Percentiles rank a stretch among this genome's conserved stretches.
Conservation (phyloP, 1,140 invertebrate genomes). For the Drosophila eugracilis region DNA sequence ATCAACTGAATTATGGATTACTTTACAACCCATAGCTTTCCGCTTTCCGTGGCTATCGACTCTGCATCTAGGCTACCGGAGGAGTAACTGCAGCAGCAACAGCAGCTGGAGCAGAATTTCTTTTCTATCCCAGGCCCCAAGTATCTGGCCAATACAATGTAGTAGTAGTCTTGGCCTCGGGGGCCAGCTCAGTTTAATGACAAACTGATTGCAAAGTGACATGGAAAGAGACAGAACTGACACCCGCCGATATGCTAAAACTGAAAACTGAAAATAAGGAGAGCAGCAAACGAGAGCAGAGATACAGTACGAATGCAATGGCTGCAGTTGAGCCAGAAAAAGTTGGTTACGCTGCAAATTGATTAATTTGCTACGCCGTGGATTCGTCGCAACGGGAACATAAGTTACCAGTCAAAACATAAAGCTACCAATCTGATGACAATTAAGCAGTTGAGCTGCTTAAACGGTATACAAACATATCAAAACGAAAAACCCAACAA, state of each 20-base stretch:
- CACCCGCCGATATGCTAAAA: slow-evolving; percentile 31
- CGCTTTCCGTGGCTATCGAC: slow-evolving; percentile 19
- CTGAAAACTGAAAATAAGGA: slow-evolving; percentile 15
- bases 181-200: slow-evolving; percentile 40
- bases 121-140: slow-evolving; percentile 17
- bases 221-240: slow-evolving; percentile 32
- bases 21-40: slow-evolving; percentile 6
- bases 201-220: slow-evolving; percentile 61
- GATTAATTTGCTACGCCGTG: slow-evolving; percentile 66
- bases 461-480: slow-evolving; percentile 59
- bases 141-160: slow-evolving; percentile 31
- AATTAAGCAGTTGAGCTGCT: slow-evolving; percentile 78
- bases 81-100: slow-evolving; percentile 7
- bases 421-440: slow-evolving; percentile 60
- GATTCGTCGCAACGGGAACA: slow-evolving; percentile 61
- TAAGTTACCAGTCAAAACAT: slow-evolving; percentile 9
- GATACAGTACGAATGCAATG: slow-evolving; percentile 23
- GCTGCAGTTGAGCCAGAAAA: slow-evolving; percentile 29
- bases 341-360: slow-evolving; percentile 59
- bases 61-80: slow-evolving; percentile 42
- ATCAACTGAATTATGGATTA: slow-evolving; percentile 34
- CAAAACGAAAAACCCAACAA: too few relatives aligned
- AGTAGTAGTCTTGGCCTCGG: slow-evolving; percentile 1
- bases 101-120: slow-evolving; percentile 39
- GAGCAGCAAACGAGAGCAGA: slow-evolving; percentile 22